phyloP scores from a whole-genome alignment of 1,140 invertebrate genomes.

The Pachypeltis micranthus region DNA sequence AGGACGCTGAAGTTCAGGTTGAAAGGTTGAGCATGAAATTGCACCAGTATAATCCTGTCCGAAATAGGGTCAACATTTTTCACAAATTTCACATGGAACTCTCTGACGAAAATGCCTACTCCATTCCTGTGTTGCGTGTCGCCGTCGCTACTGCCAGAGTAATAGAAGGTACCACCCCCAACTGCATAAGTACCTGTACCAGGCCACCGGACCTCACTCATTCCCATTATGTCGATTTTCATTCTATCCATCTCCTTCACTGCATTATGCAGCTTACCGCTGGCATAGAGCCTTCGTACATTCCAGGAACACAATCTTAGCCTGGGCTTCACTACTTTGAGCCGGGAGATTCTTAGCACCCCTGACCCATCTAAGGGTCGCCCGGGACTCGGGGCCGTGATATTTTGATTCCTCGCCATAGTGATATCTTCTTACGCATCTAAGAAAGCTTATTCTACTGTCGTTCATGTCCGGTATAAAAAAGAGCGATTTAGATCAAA shows the following conservation, averaged over 20 bases:
- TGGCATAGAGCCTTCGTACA: constrained; percentile 21
- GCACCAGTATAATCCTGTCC: background rate
- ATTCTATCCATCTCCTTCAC: constrained; percentile 21
- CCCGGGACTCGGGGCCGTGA: no score
- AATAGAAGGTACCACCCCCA: constrained; percentile 13
- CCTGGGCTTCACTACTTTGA: no score
- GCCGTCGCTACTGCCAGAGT: constrained; percentile 15
- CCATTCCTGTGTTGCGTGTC: background rate
- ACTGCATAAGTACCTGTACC: constrained; percentile 11
- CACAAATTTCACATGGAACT: background rate
- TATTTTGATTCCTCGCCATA: no score
- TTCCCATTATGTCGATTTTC: constrained; percentile 20
- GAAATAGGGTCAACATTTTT: background rate
- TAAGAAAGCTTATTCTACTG: no score
- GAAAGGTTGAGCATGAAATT: no score
- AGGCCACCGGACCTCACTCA: constrained; percentile 25
- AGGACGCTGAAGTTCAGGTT: no score
- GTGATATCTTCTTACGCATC: no score
- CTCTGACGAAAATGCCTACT: constrained; percentile 1
- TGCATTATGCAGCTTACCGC: constrained; percentile 23
- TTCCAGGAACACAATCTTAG: no score
- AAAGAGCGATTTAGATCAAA: no score
- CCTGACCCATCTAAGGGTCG: no score
- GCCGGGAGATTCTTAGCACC: no score
- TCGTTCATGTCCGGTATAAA: no score